A percentile compares a stretch with the other conserved stretches of the same genome.
phyloP scores from a whole-genome alignment of 2,797 vertebrate species.

The Mus minutoides region DNA sequence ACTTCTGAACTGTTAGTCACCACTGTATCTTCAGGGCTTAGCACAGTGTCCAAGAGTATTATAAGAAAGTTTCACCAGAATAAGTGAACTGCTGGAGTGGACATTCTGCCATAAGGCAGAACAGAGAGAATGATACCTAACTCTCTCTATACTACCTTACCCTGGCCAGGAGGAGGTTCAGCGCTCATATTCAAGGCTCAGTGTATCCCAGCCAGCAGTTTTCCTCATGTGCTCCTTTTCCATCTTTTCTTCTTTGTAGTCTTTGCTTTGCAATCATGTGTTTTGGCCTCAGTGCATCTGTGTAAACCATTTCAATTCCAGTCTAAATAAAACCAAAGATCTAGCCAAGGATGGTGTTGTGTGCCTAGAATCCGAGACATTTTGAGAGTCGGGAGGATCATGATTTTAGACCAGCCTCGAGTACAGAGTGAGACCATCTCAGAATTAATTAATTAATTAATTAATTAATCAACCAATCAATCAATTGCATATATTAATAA shows the following conservation, averaged over 20 bases:
- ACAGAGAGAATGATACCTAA: not conserved
- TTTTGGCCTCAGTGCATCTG: conserved; percentile 18
- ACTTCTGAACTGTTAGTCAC: not conserved
- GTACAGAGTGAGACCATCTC: not conserved
- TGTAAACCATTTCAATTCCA: conserved; percentile 2
- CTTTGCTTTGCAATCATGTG: conserved; percentile 35
- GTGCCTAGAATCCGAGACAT: not conserved
- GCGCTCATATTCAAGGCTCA: not conserved
- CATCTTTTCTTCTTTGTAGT: not conserved
- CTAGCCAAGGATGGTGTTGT: not conserved
- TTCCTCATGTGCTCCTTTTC: not conserved
- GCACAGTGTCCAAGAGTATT: not conserved
- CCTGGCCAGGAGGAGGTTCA: not conserved
- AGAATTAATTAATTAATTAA: not conserved
- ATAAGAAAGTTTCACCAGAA: conserved; percentile 14
- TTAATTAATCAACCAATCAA: too few species aligned
- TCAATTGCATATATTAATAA: not conserved
- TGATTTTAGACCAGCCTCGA: not conserved
- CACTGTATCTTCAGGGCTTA: not conserved
- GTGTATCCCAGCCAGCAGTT: not conserved
- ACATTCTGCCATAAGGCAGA: not conserved
- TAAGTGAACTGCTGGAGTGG: not conserved
- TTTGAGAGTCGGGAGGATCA: not conserved
- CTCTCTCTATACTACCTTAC: not conserved
- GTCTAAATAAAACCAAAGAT: not conserved